phyloP scores from a whole-genome alignment of 2,113 vertebrate species.

The Vicugna pacos region DNA sequence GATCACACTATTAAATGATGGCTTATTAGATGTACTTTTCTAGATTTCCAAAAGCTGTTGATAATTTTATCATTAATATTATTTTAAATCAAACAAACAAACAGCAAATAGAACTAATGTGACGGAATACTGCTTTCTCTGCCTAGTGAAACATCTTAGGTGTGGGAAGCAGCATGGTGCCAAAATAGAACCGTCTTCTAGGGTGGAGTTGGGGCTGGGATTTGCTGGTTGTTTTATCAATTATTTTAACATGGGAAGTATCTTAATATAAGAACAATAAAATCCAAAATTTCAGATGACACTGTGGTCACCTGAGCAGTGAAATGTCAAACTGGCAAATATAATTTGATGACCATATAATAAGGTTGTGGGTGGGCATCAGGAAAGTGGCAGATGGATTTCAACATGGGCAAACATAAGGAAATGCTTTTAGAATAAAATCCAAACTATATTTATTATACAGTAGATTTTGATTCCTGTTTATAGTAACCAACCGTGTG shows the following conservation, averaged over 20 bases:
- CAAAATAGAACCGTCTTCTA: background rate
- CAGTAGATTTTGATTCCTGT: background rate
- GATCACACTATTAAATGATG: background rate
- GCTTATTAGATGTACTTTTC: background rate
- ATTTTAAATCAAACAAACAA: background rate
- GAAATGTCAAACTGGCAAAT: background rate
- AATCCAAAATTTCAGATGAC: background rate
- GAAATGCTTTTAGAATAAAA: constrained; percentile 26
- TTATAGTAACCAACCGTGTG: background rate
- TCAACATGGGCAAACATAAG: constrained; percentile 13
- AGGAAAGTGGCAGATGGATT: constrained; percentile 28
- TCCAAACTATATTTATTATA: background rate
- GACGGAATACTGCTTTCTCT: background rate
- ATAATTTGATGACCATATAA: background rate
- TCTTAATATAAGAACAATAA: background rate
- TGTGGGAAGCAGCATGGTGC: background rate
- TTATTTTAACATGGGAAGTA: background rate
- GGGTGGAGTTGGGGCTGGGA: background rate
- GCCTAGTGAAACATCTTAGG: background rate
- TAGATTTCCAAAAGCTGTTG: background rate
- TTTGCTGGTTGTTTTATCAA: background rate
- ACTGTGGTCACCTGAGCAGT: background rate
- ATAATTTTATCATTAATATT: background rate
- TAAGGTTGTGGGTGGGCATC: background rate
- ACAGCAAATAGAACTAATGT: background rate